Evolutionary conservation across 2,888 invertebrate species (phyloP), one percentile per base, ranked within the genome.

Genomic region (Folsomia manolachei): DNA sequence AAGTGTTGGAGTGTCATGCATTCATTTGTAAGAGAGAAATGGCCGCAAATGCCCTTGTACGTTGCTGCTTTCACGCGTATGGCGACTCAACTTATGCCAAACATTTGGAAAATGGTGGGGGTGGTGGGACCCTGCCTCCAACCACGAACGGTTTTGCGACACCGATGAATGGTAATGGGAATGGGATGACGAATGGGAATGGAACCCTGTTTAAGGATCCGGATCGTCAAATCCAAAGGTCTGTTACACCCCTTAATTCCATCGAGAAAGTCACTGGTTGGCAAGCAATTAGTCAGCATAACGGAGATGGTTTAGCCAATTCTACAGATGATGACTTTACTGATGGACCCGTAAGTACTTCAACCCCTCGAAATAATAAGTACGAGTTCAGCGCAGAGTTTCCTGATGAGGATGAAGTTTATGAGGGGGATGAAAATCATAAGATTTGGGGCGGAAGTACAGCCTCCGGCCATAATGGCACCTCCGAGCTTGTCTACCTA

Each of bases 1-100:
- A 97, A 85, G 97, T 97, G 71, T 88, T 99, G 77, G 99, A 99
- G 86, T 98, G 98, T 86, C 98, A 99, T 86, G 96, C 97, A 77
- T 98, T 99, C 85, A 95, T 99, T 82, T 96, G 97, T 85, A 94
- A 96, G 81, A 90, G 95, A 72, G 95, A 96, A 84, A 93, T 95
- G 83, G 97, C 98, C 63, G 98, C 98, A 77, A 95, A 98, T 85
- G 97, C 98, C 81, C 88, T 99, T 83, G 97, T 97, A 78, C 88
- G 95, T 81, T 96, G 96, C 85, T 97, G 96, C 86, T 97, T 97
- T 86, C 97, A 97, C 86, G 95, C 97, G 66, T 97, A 97, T 85
- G 96, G 96, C 0, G 97, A 97, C 84, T 94, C 94, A 81, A 94
- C 94, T 79, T 95, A 95, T 84, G 95, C 93, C 63, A 91, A 91